phyloP scores from a whole-genome alignment of 2,797 vertebrate genomes.

The Peromyscus nudipes region DNA sequence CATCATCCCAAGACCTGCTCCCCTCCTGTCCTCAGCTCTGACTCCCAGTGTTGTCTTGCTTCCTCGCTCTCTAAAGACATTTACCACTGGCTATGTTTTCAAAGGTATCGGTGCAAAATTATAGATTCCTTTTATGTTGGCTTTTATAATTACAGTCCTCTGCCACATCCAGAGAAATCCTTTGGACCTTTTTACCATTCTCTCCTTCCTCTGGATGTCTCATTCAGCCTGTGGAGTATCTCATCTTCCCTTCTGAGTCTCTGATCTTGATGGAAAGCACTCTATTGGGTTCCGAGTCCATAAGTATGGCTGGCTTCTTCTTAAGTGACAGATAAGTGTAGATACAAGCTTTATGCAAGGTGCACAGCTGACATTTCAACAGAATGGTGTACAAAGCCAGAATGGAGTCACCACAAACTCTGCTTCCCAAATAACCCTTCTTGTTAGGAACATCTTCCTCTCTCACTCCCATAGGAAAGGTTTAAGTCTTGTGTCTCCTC shows the following conservation, averaged over 20 bases:
- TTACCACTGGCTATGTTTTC: not conserved
- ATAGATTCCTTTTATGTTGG: not conserved
- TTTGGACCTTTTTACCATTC: not conserved
- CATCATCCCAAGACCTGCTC: rapidly evolving
- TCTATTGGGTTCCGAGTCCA: not conserved
- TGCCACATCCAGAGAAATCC: not conserved
- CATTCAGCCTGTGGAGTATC: not conserved
- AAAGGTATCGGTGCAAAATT: not conserved
- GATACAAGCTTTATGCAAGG: not conserved
- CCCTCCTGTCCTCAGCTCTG: not conserved
- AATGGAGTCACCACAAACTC: not conserved
- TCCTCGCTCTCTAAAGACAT: not conserved
- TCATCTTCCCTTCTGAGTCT: not conserved
- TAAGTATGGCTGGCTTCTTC: not conserved
- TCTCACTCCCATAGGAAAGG: too few species aligned
- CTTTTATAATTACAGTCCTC: not conserved
- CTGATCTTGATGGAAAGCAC: not conserved
- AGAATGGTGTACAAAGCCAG: not conserved
- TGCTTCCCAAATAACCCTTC: not conserved
- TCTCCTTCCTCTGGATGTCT: not conserved
- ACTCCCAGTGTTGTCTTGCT: not conserved
- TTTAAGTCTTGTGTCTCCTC: not conserved
- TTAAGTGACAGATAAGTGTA: rapidly evolving
- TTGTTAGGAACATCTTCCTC: not conserved
- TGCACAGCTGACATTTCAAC: not conserved